Base-by-base conservation (phyloP, 2,797 vertebrate genomes). In the Eulemur albifrons region DNA sequence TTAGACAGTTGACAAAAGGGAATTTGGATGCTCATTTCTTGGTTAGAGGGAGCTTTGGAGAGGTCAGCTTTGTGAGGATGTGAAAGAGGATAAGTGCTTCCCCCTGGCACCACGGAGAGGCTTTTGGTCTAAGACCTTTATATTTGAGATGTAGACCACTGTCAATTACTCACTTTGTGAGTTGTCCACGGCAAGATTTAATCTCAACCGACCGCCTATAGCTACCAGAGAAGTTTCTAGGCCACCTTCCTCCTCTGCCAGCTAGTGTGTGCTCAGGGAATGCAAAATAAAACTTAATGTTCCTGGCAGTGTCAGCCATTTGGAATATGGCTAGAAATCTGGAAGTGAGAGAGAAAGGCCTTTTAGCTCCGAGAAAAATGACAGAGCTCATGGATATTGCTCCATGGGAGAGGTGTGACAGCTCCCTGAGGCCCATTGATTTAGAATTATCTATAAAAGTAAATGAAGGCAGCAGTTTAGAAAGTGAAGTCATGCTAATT, bases 401-500 rank as follows among this genome's bases (percentile, higher is more conserved):
- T 54, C 38, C 52, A 5, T 4, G 20, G 84, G 80, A 92, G 94
- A 93, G 30, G 35, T 20, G 48, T 12, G 21, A 27, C 83, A 40
- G n/a, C 65, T 40, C 82, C 59, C 65, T 82, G 21, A 18, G 86
- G 89, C 93, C 89, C 25, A 10, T 21, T 80, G 45, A 90, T 75
- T 87, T 48, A 93, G 48, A 85, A 67, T 92, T 57, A 38, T 82
- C 38, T 69, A 12, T 95, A 65, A 84, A 93, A 90, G 70, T 82
- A 90, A 76, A 76, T 52, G 70, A 90, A 91, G 79, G 75, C 86
- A 84, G 88, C 70, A 30, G 59, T 83, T 67, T 72, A 57, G 92
- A 84, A 84, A 94, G 79, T 92, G 65, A 95, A 95, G 85, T 73
- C 83, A 67, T 57, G 27, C 30, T 91, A 84, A 90, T 92, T 96